Base-by-base conservation (phyloP, 2,113 vertebrate genomes). In the Pipa parva region DNA sequence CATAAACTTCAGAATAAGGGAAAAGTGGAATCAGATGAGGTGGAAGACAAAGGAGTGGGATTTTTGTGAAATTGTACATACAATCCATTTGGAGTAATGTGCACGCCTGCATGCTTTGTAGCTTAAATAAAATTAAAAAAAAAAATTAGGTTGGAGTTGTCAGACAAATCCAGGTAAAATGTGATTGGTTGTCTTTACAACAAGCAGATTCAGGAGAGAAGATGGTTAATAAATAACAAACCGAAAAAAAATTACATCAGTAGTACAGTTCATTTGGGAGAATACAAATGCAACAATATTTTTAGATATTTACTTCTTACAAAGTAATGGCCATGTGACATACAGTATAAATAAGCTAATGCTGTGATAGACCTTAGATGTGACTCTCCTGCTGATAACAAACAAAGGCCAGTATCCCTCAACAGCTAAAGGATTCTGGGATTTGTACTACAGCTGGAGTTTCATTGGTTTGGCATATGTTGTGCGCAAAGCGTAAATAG, bases 21-120 rank as follows among this genome's bases (percentile, higher is more conserved):
- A 33, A 59, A 28, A 25, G 11, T 20, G 22, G 26, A 18, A 37
- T 55, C 27, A 21, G 20, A 13, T 3, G 5, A 28, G 52, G 27
- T 28, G 52, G 52, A 31, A 31, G 52, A 31, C 46, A 49, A 28
- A 56, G 52, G 52, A 17, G 33, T 37, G 52, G 46, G 3, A 42
- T 42, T 4, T 11, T 4, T 49, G 9, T 21, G 46, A 20, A 7
- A 36, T 52, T 52, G 50, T 52, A 54, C 57, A 69, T 60, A 69
- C 65, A 69, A 29, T 39, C 51, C 33, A 42, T 52, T 17, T 60
- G 65, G 29, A 52, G 31, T 49, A 59, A 61, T 52, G 55, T 55
- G 59, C 74, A 73, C 72, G 56, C 74, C 50, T 25, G 59, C 68
- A 69, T 72, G 72, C 49, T 22, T 42, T 31, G 36, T 55, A 54